Percentiles rank a stretch among this genome's conserved stretches.
These are phyloP conservation scores for Prionace glauca DNA, from an alignment of 2,797 vertebrate genomes.

Conservation along the genomic window DNA sequence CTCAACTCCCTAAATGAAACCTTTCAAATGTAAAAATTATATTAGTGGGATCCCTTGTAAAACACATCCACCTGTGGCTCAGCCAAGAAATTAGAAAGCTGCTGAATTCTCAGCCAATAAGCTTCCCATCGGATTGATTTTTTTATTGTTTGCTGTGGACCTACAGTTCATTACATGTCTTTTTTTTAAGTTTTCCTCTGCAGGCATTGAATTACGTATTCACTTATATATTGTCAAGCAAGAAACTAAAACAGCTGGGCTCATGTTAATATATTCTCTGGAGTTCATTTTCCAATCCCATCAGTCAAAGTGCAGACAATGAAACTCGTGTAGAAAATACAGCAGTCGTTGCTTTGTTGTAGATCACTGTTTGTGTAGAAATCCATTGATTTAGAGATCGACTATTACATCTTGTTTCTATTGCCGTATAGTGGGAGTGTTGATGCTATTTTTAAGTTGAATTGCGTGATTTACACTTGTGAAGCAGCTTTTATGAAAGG, in stretches of 20 bases:
- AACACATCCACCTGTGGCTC: neutral
- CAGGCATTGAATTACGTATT: neutral
- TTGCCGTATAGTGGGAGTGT: neutral
- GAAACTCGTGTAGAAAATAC: neutral
- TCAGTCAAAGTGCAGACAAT: neutral
- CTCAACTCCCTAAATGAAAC: neutral
- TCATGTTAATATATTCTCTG: neutral
- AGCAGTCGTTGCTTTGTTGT: neutral
- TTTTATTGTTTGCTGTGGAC: neutral
- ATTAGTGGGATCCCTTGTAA: neutral
- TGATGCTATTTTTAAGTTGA: neutral
- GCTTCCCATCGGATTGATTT: neutral
- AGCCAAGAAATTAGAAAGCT: neutral
- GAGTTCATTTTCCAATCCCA: neutral
- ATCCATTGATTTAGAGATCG: neutral
- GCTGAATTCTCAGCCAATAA: neutral
- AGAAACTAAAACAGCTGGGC: neutral
- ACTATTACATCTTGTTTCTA: neutral
- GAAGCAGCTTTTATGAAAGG: neutral
- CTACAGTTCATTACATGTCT: neutral
- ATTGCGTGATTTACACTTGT: neutral
- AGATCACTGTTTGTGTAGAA: neutral
- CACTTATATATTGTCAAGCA: neutral
- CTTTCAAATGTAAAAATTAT: neutral
- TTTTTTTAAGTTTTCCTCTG: neutral